Evolutionary conservation across 2,797 vertebrate species (phyloP).

Genomic region (Mionectes olivaceus): DNA sequence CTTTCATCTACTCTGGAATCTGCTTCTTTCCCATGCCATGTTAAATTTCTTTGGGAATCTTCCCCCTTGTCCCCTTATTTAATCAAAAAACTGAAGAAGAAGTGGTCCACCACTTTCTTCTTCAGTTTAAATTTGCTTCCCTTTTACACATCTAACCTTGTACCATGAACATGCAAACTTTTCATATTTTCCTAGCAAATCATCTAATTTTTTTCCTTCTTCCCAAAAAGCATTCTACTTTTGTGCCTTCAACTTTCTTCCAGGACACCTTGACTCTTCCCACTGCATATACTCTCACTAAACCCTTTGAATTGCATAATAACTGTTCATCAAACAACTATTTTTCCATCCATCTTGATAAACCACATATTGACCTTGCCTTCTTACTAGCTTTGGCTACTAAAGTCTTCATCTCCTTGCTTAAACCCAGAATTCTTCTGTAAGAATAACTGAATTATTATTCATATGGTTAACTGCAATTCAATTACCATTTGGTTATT

Average conservation of each 20-base stretch:
- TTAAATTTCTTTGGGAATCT: not conserved
- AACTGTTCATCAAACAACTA: not conserved
- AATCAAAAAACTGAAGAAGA: not conserved
- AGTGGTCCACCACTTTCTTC: not conserved
- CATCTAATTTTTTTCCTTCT: not conserved
- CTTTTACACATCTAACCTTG: not conserved
- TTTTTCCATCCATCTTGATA: not conserved
- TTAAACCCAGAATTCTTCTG: not conserved
- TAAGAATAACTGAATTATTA: conserved; percentile 9
- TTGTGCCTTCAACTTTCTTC: not conserved
- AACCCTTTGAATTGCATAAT: not conserved
- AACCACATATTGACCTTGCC: not conserved
- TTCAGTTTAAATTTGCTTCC: not conserved
- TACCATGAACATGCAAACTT: not conserved
- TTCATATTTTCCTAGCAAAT: not conserved
- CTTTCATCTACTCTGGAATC: not conserved
- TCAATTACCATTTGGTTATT: conserved; percentile 17
- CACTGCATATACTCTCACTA: not conserved
- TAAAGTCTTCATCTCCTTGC: not conserved
- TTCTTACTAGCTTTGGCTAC: not conserved
- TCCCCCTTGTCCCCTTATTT: not conserved
- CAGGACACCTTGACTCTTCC: not conserved
- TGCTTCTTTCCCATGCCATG: not conserved
- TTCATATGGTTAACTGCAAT: conserved; percentile 7
- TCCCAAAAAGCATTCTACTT: not conserved